Percentiles rank a stretch among this genome's conserved stretches.
phyloP scores from a whole-genome alignment of 2,888 invertebrate species.

The Halocaridina rubra region DNA sequence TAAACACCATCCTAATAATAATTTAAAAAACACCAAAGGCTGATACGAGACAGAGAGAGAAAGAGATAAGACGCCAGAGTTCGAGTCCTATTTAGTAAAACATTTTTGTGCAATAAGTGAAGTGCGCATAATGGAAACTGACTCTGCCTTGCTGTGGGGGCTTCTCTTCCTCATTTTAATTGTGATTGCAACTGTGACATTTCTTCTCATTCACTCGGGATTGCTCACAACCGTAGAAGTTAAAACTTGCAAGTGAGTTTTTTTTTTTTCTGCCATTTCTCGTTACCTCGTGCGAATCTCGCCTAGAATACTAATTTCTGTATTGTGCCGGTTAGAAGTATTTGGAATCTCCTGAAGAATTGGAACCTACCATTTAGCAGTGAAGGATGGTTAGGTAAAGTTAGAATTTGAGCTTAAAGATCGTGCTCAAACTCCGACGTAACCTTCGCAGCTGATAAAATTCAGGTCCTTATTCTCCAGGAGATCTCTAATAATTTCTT shows the following conservation, averaged over 20 bases:
- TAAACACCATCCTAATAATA: too few species aligned
- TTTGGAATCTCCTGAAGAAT: neutral
- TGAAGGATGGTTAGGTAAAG: neutral
- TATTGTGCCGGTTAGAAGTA: neutral
- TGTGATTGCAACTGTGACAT: neutral
- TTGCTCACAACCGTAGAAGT: slow-evolving; percentile 29
- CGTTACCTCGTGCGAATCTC: too few species aligned
- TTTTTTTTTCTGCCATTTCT: neutral
- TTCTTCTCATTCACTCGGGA: slow-evolving; percentile 30
- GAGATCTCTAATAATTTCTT: neutral
- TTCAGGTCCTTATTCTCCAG: too few species aligned
- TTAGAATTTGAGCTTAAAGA: neutral
- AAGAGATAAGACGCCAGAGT: too few species aligned
- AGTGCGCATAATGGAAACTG: slow-evolving; percentile 38
- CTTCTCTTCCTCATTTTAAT: slow-evolving; percentile 13
- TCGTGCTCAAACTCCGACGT: neutral
- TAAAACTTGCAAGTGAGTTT: slow-evolving; percentile 46
- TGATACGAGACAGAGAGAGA: too few species aligned
- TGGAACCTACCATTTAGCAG: neutral
- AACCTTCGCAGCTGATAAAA: too few species aligned
- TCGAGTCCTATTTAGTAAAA: too few species aligned
- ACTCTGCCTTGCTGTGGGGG: slow-evolving; percentile 36
- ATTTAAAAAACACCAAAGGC: too few species aligned
- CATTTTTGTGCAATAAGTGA: too few species aligned
- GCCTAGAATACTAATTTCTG: too few species aligned